Conservation (phyloP, 2,113 vertebrate species). For the Machaerirhynchus nigripectus region DNA sequence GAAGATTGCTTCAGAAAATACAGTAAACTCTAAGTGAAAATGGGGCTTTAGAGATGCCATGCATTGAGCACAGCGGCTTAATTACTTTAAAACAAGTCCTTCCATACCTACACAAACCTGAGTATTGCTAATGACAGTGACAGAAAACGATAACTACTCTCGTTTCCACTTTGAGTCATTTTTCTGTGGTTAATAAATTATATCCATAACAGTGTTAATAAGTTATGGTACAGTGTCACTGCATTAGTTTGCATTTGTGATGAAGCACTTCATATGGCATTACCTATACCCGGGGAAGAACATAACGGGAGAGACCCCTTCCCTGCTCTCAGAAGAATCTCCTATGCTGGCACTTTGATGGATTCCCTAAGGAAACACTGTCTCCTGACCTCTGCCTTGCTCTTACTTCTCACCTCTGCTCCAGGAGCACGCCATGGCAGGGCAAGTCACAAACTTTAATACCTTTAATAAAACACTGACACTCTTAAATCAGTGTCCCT, state of each 20-base stretch:
- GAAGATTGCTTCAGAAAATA: background rate
- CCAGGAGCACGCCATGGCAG: background rate
- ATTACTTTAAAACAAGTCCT: background rate
- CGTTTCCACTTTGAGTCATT: constrained; percentile 37
- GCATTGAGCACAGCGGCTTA: background rate
- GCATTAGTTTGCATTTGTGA: constrained; percentile 39
- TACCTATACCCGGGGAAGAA: background rate
- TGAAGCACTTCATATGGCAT: constrained; percentile 5
- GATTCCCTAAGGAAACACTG: background rate
- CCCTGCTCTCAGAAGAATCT: background rate
- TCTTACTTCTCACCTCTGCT: background rate
- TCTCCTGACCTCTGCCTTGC: background rate
- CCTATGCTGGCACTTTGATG: background rate
- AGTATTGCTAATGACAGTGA: constrained; percentile 19
- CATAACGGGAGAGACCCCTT: background rate
- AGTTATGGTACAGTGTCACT: constrained; percentile 19
- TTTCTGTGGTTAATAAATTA: constrained; percentile 61
- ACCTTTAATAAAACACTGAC: background rate
- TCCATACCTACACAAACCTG: background rate
- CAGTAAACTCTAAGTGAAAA: background rate
- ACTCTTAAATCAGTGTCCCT: background rate
- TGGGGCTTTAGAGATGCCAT: background rate
- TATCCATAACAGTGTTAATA: constrained; percentile 50
- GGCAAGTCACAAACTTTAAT: background rate
- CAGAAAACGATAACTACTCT: constrained; percentile 5